Evolutionary conservation across 2,888 invertebrate species (phyloP), one percentile per base, ranked within the genome.

Genomic region (Tribolium freemani): DNA sequence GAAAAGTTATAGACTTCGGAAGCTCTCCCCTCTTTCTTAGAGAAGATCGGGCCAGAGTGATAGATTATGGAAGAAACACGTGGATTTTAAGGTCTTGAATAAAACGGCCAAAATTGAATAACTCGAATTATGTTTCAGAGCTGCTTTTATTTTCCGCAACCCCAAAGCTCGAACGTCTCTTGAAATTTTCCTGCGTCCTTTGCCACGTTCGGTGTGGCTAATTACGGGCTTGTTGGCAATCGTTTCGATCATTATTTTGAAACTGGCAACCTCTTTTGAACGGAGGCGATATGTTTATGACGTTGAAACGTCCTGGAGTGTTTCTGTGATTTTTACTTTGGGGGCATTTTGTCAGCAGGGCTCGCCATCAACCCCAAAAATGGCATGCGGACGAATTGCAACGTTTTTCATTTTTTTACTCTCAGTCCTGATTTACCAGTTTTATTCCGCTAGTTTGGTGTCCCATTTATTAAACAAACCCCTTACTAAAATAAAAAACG

Each of bases 381-480:
- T 79, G 21, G 30, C 80, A 13, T 82, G 82, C 20, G 83, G 83
- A 26, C 69, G 84, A 56, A 84, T 83, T 30, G 69, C 80, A 4
- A 78, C 77, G 1, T 60, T 84, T 5, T 80, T 79, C 20, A 77
- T 82, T 9, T 79, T 84, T 21, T 63, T 82, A 16, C 72, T 83
- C 21, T 80, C 80, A 20, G 69, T 82, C 68, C 87, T 90, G 5
- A 84, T 91, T 44, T 91, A 90, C 82, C 92, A 92, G 80, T 92
- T 91, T 81, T 92, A 92, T 81, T 91, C 91, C 45, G 92, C 91
- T 1, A 90, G 90, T 54, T 90, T 92, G 61, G 91, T 92, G 1
- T 91, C 92, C 0, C 89, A 90, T 0, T 80, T 92, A 68, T 84
- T 92, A 30, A 88, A 89, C 79, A 90, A 90, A 69, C 87, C 90